Conservation (phyloP, 23 tunicate species). For the Ciona savignyi region DNA sequence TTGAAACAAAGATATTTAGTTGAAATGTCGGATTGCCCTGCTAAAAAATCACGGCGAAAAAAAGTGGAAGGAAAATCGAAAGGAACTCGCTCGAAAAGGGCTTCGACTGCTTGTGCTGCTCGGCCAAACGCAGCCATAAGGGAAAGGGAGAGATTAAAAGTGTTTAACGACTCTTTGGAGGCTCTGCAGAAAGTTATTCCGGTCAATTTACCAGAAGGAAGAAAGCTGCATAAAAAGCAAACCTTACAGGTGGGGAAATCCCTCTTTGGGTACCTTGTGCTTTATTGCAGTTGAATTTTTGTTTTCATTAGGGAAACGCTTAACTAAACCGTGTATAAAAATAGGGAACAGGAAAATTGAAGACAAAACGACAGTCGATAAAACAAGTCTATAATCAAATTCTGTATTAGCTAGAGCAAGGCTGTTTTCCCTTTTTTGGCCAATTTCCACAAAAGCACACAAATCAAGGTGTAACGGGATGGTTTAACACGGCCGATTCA, state of each 20-base stretch:
- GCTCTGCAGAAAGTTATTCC: conserved; percentile 56
- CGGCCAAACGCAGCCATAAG: conserved; percentile 54
- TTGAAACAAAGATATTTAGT: not conserved
- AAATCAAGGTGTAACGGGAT: too few relatives aligned
- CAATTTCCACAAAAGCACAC: too few relatives aligned
- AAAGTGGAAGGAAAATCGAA: not conserved
- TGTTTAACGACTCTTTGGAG: conserved; percentile 54
- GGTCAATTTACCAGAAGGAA: conserved; percentile 59
- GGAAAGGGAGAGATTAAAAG: conserved; percentile 50
- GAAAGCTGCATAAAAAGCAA: conserved; percentile 86
- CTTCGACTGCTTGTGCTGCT: not conserved
- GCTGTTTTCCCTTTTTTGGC: too few relatives aligned
- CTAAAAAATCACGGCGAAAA: not conserved
- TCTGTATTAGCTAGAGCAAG: too few relatives aligned
- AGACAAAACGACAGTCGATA: too few relatives aligned
- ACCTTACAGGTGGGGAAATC: conserved; percentile 40
- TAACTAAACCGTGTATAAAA: too few relatives aligned
- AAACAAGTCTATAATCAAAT: too few relatives aligned
- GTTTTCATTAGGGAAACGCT: too few relatives aligned
- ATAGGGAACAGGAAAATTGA: too few relatives aligned
- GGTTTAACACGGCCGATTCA: too few relatives aligned
- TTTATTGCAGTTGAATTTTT: not conserved
- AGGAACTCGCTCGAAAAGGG: not conserved
- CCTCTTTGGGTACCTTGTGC: not conserved
- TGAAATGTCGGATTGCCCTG: not conserved